A percentile compares a stretch with the other conserved stretches of the same genome.
These are phyloP conservation scores for Apeltes quadracus DNA, from an alignment of 2,113 vertebrate species.

Conservation along the genomic window DNA sequence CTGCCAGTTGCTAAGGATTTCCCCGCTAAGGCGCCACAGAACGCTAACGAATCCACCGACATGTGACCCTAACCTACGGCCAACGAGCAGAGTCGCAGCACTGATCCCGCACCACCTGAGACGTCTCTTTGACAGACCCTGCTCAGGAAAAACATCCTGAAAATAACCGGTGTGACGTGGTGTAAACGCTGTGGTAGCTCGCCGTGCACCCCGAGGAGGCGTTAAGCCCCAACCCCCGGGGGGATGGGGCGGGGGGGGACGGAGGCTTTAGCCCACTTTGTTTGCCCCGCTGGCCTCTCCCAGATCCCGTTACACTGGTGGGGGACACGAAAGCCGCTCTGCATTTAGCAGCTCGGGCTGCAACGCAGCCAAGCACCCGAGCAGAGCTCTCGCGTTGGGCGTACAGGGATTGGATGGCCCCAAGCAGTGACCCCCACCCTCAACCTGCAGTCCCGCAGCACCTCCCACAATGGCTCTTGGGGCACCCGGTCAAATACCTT, in stretches of 20 bases:
- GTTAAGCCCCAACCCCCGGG: slow-evolving; percentile 46
- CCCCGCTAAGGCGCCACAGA: slow-evolving; percentile 17
- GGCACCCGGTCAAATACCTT: too few species aligned
- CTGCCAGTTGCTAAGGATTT: not conserved
- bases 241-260: slow-evolving; percentile 40
- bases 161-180: too few species aligned
- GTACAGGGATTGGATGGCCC: too few species aligned
- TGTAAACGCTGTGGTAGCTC: too few species aligned
- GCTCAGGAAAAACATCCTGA: too few species aligned
- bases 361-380: too few species aligned
- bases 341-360: slow-evolving; percentile 66
- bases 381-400: too few species aligned
- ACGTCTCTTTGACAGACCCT: too few species aligned
- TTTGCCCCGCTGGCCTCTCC: slow-evolving; percentile 64
- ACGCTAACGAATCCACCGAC: slow-evolving; percentile 11
- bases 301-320: slow-evolving; percentile 74
- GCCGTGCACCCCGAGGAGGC: slow-evolving; percentile 30
- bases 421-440: too few species aligned
- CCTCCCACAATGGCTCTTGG: too few species aligned
- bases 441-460: too few species aligned
- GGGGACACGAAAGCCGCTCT: slow-evolving; percentile 70
- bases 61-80: slow-evolving; percentile 17
- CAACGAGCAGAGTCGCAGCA: slow-evolving; percentile 15
- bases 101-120: slow-evolving; percentile 6
- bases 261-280: slow-evolving; percentile 54